Evolutionary conservation across 2,888 invertebrate genomes (phyloP).

Genomic region (Dinocampus coccinellae): DNA sequence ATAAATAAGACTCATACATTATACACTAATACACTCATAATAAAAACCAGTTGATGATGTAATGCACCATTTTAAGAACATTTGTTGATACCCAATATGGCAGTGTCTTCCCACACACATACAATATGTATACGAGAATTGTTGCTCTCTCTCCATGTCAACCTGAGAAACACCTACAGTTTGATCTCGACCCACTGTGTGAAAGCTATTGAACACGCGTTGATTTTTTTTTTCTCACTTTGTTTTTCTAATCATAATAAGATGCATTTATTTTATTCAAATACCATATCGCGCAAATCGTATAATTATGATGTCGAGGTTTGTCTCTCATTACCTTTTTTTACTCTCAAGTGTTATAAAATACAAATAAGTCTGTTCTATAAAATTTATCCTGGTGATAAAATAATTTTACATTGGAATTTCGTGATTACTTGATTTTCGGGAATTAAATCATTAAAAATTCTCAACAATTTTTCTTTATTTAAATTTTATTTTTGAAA

Average conservation of each 20-base stretch:
- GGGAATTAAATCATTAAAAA: background rate
- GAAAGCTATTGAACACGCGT: slow-evolving; percentile 37
- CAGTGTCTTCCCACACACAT: slow-evolving; percentile 52
- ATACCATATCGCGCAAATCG: slow-evolving; percentile 40
- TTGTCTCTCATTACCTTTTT: slow-evolving; percentile 34
- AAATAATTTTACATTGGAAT: background rate
- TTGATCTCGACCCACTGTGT: slow-evolving; percentile 42
- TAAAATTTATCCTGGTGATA: background rate
- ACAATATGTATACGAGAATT: slow-evolving; percentile 33
- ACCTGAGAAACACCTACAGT: slow-evolving; percentile 44
- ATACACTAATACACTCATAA: slow-evolving; percentile 35
- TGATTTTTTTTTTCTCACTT: slow-evolving; percentile 7
- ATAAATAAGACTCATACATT: slow-evolving; percentile 17
- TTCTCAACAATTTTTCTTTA: background rate
- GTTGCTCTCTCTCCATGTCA: background rate
- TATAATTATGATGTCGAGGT: slow-evolving; percentile 53
- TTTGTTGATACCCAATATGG: slow-evolving; percentile 59
- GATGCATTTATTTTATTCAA: slow-evolving; percentile 57
- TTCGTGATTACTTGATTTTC: background rate
- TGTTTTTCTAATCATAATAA: slow-evolving; percentile 42
- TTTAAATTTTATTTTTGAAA: background rate
- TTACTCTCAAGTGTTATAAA: background rate
- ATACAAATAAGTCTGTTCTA: background rate
- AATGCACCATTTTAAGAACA: slow-evolving; percentile 61
- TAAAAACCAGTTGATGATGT: slow-evolving; percentile 66